A percentile compares a stretch with the other conserved stretches of the same genome.
phyloP scores from a whole-genome alignment of 30 jellyfish, hydroid and myxozoan genomes.

The Cassiopea andromeda region DNA sequence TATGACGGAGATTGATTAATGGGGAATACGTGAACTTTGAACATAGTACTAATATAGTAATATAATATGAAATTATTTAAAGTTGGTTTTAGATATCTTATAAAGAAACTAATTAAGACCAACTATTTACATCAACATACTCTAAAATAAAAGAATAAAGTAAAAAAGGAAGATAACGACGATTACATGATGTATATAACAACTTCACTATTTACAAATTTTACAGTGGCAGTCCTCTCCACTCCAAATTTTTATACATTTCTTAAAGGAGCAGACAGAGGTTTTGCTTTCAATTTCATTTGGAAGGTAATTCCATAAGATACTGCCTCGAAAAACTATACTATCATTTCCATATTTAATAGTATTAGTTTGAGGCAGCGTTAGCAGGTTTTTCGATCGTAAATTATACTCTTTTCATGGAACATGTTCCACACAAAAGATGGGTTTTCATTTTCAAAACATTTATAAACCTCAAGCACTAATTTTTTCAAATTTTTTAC shows the following conservation, averaged over 20 bases:
- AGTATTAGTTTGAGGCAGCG: background rate
- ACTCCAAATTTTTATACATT: background rate
- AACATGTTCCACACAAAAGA: background rate
- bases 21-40: too few species aligned
- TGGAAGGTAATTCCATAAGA: background rate
- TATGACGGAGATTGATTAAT: too few species aligned
- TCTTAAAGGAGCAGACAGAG: background rate
- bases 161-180: background rate
- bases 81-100: background rate
- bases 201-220: background rate
- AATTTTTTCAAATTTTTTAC: too few species aligned
- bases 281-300: background rate
- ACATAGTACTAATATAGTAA: too few species aligned
- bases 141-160: background rate
- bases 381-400: background rate
- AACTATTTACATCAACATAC: background rate
- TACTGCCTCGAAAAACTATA: background rate
- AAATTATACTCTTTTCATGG: background rate
- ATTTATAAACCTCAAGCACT: background rate
- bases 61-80: background rate
- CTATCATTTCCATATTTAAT: slow-evolving; percentile 1
- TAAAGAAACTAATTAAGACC: background rate
- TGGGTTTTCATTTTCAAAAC: background rate
- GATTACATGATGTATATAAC: background rate
- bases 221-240: slow-evolving; percentile 8